These are phyloP conservation scores for Bombus breviceps DNA, from an alignment of 1,140 invertebrate genomes.

Conservation along the genomic window DNA sequence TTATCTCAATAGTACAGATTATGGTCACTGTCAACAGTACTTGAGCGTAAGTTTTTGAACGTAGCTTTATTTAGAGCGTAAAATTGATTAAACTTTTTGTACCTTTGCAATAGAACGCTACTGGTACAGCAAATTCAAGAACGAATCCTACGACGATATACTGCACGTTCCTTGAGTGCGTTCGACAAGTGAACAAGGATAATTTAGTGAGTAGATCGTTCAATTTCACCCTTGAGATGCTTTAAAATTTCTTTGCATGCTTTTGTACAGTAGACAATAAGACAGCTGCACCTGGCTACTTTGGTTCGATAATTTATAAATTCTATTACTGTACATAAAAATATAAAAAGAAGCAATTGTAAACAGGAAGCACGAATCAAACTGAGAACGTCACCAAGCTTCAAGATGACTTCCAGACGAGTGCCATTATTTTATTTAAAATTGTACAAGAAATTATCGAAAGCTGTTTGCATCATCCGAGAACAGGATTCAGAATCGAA, in stretches of 20 bases:
- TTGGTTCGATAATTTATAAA: not conserved
- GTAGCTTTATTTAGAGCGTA: not conserved
- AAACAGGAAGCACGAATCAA: conserved; percentile 38
- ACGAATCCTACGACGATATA: conserved; percentile 67
- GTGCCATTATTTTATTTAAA: not conserved
- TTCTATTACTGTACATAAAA: conserved; percentile 3
- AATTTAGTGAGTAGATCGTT: conserved; percentile 66
- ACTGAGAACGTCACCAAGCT: not conserved
- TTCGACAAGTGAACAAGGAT: conserved; percentile 77
- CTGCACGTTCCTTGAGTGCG: conserved; percentile 76
- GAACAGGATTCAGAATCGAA: conserved; percentile 30
- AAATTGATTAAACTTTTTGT: not conserved
- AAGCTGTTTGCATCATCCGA: conserved; percentile 59
- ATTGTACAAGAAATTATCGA: conserved; percentile 14
- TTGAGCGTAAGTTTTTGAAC: conserved; percentile 65
- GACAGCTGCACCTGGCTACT: not conserved
- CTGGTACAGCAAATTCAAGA: conserved; percentile 43
- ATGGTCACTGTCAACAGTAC: conserved; percentile 73
- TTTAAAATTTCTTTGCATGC: not conserved
- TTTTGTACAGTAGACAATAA: no score
- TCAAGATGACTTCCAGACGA: not conserved
- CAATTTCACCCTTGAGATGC: not conserved
- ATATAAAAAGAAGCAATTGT: conserved; percentile 15
- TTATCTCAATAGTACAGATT: conserved; percentile 72
- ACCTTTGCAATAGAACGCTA: conserved; percentile 67